These are phyloP conservation scores for Montipora capricornis DNA, from an alignment of 64 coral and sea anemone species.

Conservation along the genomic window DNA sequence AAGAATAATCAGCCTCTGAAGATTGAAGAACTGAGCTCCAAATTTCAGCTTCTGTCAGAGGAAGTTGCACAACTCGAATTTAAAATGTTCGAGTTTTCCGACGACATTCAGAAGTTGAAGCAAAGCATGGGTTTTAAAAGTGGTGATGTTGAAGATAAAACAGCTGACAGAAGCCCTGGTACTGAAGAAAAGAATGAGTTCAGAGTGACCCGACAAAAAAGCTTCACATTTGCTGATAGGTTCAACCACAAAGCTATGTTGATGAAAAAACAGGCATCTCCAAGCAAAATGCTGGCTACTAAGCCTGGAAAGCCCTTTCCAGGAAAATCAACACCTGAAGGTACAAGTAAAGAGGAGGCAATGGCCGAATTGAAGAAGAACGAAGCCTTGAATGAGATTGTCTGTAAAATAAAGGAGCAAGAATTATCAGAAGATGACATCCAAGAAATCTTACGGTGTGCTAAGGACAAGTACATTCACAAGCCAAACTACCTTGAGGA, in stretches of 20 bases:
- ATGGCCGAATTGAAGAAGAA: slow-evolving; percentile 60
- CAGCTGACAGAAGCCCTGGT: not conserved
- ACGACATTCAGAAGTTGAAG: slow-evolving; percentile 89
- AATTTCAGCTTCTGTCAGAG: slow-evolving; percentile 71
- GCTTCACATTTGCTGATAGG: slow-evolving; percentile 30
- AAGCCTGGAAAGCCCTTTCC: slow-evolving; percentile 14
- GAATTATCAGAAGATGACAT: slow-evolving; percentile 91
- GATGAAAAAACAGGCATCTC: slow-evolving; percentile 70
- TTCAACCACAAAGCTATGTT: slow-evolving; percentile 69
- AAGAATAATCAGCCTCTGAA: slow-evolving; percentile 39
- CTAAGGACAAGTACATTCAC: slow-evolving; percentile 85
- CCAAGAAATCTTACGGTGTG: slow-evolving; percentile 79
- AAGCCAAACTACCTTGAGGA: slow-evolving; percentile 82
- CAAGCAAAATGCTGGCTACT: slow-evolving; percentile 55
- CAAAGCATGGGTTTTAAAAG: slow-evolving; percentile 78
- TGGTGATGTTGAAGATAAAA: slow-evolving; percentile 26
- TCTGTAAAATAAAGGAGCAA: slow-evolving; percentile 73
- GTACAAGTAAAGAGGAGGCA: slow-evolving; percentile 55
- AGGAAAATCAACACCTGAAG: slow-evolving; percentile 14
- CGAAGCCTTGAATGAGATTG: slow-evolving; percentile 32
- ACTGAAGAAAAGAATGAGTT: slow-evolving; percentile 14
- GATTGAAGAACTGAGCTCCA: slow-evolving; percentile 68
- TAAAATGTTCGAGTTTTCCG: slow-evolving; percentile 87
- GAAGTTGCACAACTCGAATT: slow-evolving; percentile 87
- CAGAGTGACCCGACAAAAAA: slow-evolving; percentile 66